Evolutionary conservation across 1,140 invertebrate genomes (phyloP), one percentile per base, ranked within the genome.

Genomic region (Semibalanus balanoides): DNA sequence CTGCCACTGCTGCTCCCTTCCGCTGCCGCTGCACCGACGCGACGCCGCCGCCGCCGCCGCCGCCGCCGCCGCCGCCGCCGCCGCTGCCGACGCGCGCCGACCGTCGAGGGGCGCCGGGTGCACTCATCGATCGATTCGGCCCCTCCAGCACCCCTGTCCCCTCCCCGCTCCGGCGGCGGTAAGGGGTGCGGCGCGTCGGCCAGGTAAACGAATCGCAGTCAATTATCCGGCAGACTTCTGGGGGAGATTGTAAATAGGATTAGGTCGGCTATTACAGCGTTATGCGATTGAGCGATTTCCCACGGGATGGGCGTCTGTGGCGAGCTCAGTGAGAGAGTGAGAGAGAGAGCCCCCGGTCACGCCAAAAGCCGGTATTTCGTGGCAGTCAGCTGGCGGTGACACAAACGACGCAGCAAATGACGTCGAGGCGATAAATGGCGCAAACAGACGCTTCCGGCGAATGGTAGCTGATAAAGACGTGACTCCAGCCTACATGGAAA

Each of bases 141-240:
- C 35, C 35, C 35, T 64, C 51, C 14, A 25, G 14, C 51, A 1
- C 51, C 11, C 51, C 51, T 3, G 11, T 64, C 51, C 51, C 51
- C 1, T 19, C 14, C 51, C 22, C 51, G 7, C 51, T 64, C 51
- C 51, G 51, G 51, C 9, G 51, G 22, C 51, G 11, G 51, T 19
- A 64, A 64, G 51, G 51, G 51, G 51, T 64, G 51, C 51, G 51
- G 51, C 51, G 51, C 51, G 51, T 19, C 51, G 51, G 22, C 51
- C 51, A 64, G 51, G 51, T 64, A 64, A 64, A 64, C 51, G 51
- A 64, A 64, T 64, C 51, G 51, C 51, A 64, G 51, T 64, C 51
- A 64, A 64, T 64, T 64, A 64, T 64, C 51, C 51, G 51, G 14
- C 51, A 25, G 51, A 22, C 51, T 64, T 64, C 51, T 64, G 22